phyloP scores from a whole-genome alignment of 2,888 invertebrate genomes.

The Metellina segmentata region DNA sequence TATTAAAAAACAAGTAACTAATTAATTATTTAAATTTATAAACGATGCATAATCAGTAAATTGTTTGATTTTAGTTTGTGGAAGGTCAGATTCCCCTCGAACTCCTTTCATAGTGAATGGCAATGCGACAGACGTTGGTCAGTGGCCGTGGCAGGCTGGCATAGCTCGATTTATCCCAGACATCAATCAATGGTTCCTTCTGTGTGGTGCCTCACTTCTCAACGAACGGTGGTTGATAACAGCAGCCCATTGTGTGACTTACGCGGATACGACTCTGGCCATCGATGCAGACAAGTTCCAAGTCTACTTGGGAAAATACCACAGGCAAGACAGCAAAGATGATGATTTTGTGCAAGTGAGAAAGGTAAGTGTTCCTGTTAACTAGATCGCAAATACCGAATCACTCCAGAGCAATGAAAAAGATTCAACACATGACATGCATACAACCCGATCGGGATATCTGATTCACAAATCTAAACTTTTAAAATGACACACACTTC shows the following conservation, averaged over 20 bases:
- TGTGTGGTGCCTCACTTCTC: slow-evolving; percentile 77
- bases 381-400: no score
- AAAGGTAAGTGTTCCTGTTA: slow-evolving; percentile 70
- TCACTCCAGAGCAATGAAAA: no score
- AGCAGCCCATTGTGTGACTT: slow-evolving; percentile 78
- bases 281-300: slow-evolving; percentile 74
- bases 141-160: slow-evolving; percentile 78
- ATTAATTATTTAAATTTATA: no score
- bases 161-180: slow-evolving; percentile 73
- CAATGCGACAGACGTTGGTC: slow-evolving; percentile 77
- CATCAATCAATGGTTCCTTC: slow-evolving; percentile 71
- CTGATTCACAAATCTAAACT: no score
- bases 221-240: slow-evolving; percentile 78
- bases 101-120: slow-evolving; percentile 78
- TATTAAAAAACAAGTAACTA: no score
- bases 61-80: slow-evolving; percentile 76
- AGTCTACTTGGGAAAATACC: slow-evolving; percentile 78
- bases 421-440: no score
- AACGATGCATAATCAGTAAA: no score
- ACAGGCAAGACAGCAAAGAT: slow-evolving; percentile 77
- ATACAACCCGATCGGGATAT: no score
- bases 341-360: slow-evolving; percentile 77
- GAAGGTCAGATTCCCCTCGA: slow-evolving; percentile 77
- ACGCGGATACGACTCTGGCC: slow-evolving; percentile 38
- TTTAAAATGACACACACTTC: no score